Percentiles rank a stretch among this genome's conserved stretches.
phyloP scores from a whole-genome alignment of 1,140 invertebrate species.

The Pantala flavescens region DNA sequence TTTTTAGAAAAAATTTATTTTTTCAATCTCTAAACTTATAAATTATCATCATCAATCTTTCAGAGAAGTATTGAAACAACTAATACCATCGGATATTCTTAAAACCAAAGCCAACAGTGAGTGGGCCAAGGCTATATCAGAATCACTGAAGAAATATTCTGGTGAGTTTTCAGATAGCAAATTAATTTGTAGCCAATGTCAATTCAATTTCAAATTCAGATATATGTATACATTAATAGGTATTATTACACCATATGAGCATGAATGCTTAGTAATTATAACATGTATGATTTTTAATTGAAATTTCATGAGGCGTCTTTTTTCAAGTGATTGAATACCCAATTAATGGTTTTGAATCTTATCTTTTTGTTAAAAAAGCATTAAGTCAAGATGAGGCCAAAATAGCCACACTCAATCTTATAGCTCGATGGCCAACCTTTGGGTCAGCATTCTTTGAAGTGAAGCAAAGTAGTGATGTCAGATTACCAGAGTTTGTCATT shows the following conservation, averaged over 20 bases:
- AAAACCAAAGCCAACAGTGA: slow-evolving; percentile 61
- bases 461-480: slow-evolving; percentile 73
- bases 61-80: slow-evolving; percentile 55
- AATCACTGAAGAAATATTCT: slow-evolving; percentile 51
- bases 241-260: too few species aligned
- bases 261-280: too few species aligned
- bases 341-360: too few species aligned
- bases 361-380: slow-evolving; percentile 28
- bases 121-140: slow-evolving; percentile 69
- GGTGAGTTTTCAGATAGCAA: slow-evolving; percentile 27
- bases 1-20: too few species aligned
- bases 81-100: slow-evolving; percentile 70
- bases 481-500: slow-evolving; percentile 72
- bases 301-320: too few species aligned
- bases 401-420: slow-evolving; percentile 67
- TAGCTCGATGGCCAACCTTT: slow-evolving; percentile 78
- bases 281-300: too few species aligned
- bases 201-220: too few species aligned
- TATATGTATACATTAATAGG: too few species aligned
- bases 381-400: slow-evolving; percentile 64
- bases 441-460: slow-evolving; percentile 95
- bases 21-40: too few species aligned
- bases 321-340: too few species aligned
- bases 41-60: slow-evolving; percentile 19
- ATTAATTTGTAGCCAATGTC: too few species aligned